Evolutionary conservation across 2,797 vertebrate genomes (phyloP), one percentile per base, ranked within the genome.

Genomic region (Cheirogaleus major): DNA sequence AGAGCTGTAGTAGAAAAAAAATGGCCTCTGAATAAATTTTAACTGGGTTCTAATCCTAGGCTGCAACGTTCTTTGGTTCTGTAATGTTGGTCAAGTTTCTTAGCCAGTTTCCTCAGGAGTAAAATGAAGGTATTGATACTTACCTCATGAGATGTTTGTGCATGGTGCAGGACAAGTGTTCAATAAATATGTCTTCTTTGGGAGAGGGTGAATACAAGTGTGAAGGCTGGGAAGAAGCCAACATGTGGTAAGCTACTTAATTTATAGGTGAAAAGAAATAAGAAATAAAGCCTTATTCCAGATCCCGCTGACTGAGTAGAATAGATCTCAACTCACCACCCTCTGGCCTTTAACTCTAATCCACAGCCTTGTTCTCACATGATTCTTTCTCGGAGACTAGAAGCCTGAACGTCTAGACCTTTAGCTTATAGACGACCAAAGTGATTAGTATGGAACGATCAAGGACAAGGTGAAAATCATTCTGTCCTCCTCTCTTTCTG

Each of bases 111-210:
- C 43, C 79, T 91, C 30, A 45, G 30, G 75, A 52, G 69, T 57
- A 43, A 89, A 72, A 75, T 38, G 57, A 89, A 5, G 17, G 15
- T 15, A 27, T 57, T 18, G 20, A 75, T 84, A 41, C 2, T 90
- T 25, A 35, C 8, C 18, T 89, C 48, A 30, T 8, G n/a, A 32
- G 63, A 63, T 25, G 52, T 75, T 59, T 79, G 18, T 35, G 11
- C 5, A 2, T 12, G n/a, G 12, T 72, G 0, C 11, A 59, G 23
- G 57, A 27, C 0, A 43, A n/a, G 6, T 85, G 30, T 43, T 93
- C 55, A 92, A 20, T 88, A 82, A 83, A 41, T 57, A 84, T 48
- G 72, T 94, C 57, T 89, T 95, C n/a, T 82, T 80, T 79, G 48
- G 52, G 35, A 92, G 59, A 87, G 6, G 14, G 4, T 6, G 61